Base-by-base conservation (phyloP, 2,797 vertebrate genomes). In the Adelosebastes latens region DNA sequence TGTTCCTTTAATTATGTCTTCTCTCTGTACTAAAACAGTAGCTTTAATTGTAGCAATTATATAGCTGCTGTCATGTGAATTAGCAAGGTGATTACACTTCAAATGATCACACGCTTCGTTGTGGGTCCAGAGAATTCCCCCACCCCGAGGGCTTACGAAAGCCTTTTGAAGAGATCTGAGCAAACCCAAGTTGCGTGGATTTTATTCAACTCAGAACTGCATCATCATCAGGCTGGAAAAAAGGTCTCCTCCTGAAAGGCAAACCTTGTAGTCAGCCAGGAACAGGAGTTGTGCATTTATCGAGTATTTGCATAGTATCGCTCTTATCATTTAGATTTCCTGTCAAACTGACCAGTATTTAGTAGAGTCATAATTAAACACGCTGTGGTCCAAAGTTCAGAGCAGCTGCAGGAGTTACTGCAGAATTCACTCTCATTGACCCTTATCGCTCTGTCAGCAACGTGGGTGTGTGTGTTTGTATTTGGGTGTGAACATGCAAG, bases 301-400 rank as follows among this genome's bases (percentile, higher is more conserved):
- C 13, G 49, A 67, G 27, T 79, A 49, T 74, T 77, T 77, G 25
- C 32, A 39, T 9, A 0, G 2, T 34, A 27, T 24, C 22, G 2
- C 14, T 24, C 53, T 61, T 36, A 60, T 60, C 31, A 9, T 66
- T 39, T 46, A 5, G 13, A 63, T 16, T 69, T 67, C 4, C 32
- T 0, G 2, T 76, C 18, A 34, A 12, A n/a, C 16, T 36, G 52
- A 67, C 11, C 52, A 71, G 29, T 53, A 53, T 16, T 29, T 65
- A 14, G 34, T 14, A n/a, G 1, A 4, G 13, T 42, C 25, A 29
- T 36, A 34, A 46, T 12, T n/a, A 22, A 3, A 18, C 13, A 42
- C 0, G 0, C 4, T 31, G 6, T 2, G 0, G 67, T 64, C 62
- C 83, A 84, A 82, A 82, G 82, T 70, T 72, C 63, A 84, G 27